Evolutionary conservation across 1,140 invertebrate species (phyloP).

Genomic region (Stegodyphus mimosarum): DNA sequence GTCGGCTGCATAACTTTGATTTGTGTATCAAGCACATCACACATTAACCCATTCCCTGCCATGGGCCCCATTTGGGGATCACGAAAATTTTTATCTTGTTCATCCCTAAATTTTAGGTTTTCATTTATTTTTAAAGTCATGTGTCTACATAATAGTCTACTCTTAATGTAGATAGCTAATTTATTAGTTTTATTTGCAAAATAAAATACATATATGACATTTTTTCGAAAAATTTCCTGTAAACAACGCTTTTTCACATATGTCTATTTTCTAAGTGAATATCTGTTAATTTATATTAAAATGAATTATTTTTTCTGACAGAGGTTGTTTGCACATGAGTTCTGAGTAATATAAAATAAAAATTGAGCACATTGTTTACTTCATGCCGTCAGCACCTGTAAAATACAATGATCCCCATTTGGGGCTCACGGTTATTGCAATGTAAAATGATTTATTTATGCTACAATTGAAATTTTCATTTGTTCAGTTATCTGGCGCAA

Average conservation of each 20-base stretch:
- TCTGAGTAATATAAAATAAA: slow-evolving; percentile 39
- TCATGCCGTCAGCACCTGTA: slow-evolving; percentile 29
- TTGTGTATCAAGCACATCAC: too few species aligned
- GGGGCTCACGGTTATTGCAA: slow-evolving; percentile 34
- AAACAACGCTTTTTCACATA: slow-evolving; percentile 40
- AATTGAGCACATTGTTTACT: slow-evolving; percentile 38
- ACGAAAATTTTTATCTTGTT: slow-evolving; percentile 40
- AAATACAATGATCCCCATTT: slow-evolving; percentile 38
- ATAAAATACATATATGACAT: slow-evolving; percentile 16
- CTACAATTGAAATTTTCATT: slow-evolving; percentile 40
- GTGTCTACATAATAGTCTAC: slow-evolving; percentile 5
- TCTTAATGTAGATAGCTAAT: slow-evolving; percentile 17
- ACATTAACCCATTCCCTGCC: slow-evolving; percentile 36
- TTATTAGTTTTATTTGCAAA: slow-evolving; percentile 20
- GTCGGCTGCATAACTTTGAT: too few species aligned
- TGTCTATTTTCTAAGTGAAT: slow-evolving; percentile 37
- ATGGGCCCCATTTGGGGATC: slow-evolving; percentile 37
- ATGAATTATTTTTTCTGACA: slow-evolving; percentile 39
- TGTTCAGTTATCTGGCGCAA: slow-evolving; percentile 37
- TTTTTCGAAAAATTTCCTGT: slow-evolving; percentile 31
- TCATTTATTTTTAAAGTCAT: slow-evolving; percentile 17
- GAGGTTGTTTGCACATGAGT: slow-evolving; percentile 39
- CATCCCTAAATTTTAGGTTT: slow-evolving; percentile 40
- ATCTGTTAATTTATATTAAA: slow-evolving; percentile 39
- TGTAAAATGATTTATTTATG: slow-evolving; percentile 37